Base-by-base conservation (phyloP, 2,113 vertebrate species). In the Cyprinus carpio region DNA sequence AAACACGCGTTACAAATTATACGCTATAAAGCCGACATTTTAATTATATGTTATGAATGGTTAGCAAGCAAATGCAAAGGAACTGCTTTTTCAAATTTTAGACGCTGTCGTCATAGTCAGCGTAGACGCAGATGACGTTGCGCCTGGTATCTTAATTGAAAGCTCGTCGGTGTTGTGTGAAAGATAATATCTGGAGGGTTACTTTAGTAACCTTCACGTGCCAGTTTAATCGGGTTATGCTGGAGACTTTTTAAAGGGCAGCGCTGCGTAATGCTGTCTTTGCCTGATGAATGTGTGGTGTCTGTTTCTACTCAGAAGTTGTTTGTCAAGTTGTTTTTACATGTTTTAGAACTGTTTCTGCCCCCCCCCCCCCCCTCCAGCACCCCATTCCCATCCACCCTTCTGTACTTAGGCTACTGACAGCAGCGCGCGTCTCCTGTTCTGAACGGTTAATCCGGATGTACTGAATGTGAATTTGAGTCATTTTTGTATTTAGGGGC, bases 221-320 rank as follows among this genome's bases (percentile, higher is more conserved):
- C 40, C 87, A 87, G 60, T 58, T 65, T 92, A 92, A 92, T 92
- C 90, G 89, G 90, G 92, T 93, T 93, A 90, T 90, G 90, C 90
- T 77, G 58, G 81, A 58, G 75, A 88, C 82, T 88, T 84, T 87
- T 8, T 37, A 67, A 65, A 37, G 69, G 60, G 46, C 65, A 72
- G 3, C 62, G 34, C 18, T 58, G 64, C 74, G 74, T 43, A 56
- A 46, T 27, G 11, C 64, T 67, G 85, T 13, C 12, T 27, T 62
- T 37, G 23, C 34, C 2, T 16, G 6, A 27, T 15, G 12, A 34
- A 8, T 25, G 20, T 25, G 31, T 37, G 31, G 0, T 16, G 34
- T 40, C 6, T 58, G 2, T 15, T 15, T 25, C 20, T 6, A 18
- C 34, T 40, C 7, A 16, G 2, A 58, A 10, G 23, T 62, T 43